phyloP scores from a whole-genome alignment of 1,140 invertebrate species.

The Ruditapes philippinarum region DNA sequence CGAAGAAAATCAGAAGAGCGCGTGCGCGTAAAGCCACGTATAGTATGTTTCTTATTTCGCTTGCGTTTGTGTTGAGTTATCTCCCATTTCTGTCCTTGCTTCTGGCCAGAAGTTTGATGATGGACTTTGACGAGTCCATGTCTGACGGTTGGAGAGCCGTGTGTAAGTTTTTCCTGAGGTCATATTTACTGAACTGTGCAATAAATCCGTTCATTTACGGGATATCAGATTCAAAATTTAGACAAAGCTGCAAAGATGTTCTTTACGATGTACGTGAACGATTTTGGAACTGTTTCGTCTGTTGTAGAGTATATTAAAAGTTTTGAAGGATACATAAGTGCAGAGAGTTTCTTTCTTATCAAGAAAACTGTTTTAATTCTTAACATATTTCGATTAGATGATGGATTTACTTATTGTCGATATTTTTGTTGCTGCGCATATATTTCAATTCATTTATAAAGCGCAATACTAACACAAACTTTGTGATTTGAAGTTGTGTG shows the following conservation, averaged over 20 bases:
- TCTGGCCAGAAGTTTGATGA: not conserved
- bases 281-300: not conserved
- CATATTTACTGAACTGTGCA: constrained; percentile 64
- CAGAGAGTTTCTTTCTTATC: no score
- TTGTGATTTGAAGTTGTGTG: no score
- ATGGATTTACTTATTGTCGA: no score
- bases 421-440: no score
- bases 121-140: constrained; percentile 34
- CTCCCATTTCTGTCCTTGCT: constrained; percentile 40
- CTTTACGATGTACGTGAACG: not conserved
- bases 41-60: constrained; percentile 60
- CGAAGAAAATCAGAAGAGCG: constrained; percentile 21
- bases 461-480: no score
- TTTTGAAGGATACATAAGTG: no score
- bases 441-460: no score
- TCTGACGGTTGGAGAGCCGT: constrained; percentile 14
- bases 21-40: constrained; percentile 46
- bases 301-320: not conserved
- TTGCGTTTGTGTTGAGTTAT: constrained; percentile 62
- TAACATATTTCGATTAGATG: no score
- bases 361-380: no score
- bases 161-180: constrained; percentile 57
- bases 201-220: constrained; percentile 67
- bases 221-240: constrained; percentile 57
- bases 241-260: constrained; percentile 55